A percentile compares a stretch with the other conserved stretches of the same genome.
Conservation (phyloP, 2,113 vertebrate species). For the Toxostoma redivivum region DNA sequence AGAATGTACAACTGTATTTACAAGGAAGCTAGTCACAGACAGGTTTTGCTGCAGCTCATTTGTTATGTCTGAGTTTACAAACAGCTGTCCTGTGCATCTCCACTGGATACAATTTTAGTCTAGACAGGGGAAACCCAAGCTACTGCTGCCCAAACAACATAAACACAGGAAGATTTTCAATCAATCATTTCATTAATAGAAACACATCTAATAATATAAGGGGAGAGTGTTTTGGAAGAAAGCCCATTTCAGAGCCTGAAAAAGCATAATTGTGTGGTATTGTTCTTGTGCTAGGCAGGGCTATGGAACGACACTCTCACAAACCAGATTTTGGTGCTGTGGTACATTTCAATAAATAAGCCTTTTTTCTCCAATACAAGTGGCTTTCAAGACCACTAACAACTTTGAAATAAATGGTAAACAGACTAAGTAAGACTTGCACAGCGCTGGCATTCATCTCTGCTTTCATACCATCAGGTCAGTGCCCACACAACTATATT, state of each 20-base stretch:
- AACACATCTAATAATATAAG: conserved; percentile 37
- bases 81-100: conserved; percentile 34
- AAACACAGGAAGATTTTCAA: conserved; percentile 55
- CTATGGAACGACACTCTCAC: neutral
- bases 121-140: conserved; percentile 48
- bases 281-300: conserved; percentile 17
- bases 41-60: conserved; percentile 32
- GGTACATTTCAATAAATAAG: neutral
- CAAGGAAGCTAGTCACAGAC: neutral
- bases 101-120: conserved; percentile 38
- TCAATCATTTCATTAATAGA: conserved; percentile 54
- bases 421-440: conserved; percentile 18
- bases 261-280: neutral
- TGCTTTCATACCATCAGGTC: neutral
- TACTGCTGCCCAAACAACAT: conserved; percentile 30
- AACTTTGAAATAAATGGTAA: conserved; percentile 43
- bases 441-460: neutral
- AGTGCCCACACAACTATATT: neutral
- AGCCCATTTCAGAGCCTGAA: conserved; percentile 32
- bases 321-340: conserved; percentile 1
- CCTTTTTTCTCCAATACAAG: conserved; percentile 43
- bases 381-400: conserved; percentile 27
- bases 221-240: conserved; percentile 45
- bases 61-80: conserved; percentile 42
- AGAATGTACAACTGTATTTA: neutral